phyloP scores from a whole-genome alignment of 2,113 vertebrate species.

The Trogon surrucura region DNA sequence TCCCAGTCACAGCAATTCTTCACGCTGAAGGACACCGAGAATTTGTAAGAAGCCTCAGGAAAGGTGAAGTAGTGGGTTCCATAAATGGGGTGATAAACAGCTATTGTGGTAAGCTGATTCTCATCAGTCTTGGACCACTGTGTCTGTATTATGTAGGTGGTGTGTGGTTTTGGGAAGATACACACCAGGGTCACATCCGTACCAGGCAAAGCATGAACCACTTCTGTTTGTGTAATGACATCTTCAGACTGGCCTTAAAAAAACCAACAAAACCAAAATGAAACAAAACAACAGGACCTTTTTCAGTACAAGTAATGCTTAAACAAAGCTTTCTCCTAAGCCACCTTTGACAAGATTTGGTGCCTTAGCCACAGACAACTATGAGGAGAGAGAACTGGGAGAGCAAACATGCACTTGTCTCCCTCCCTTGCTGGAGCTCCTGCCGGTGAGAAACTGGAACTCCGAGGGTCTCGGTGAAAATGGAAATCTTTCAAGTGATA shows the following conservation, averaged over 20 bases:
- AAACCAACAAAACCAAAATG: neutral
- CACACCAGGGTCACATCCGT: constrained; percentile 51
- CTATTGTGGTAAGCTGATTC: neutral
- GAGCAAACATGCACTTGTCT: accelerated
- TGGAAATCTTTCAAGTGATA: neutral
- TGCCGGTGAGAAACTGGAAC: neutral
- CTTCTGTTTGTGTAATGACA: neutral
- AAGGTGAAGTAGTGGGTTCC: constrained; percentile 13
- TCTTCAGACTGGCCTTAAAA: constrained; percentile 45
- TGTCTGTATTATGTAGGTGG: constrained; percentile 30
- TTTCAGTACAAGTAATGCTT: neutral
- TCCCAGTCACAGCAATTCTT: neutral
- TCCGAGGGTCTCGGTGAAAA: neutral
- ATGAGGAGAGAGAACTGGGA: neutral
- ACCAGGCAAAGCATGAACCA: constrained; percentile 20
- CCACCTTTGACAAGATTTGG: neutral
- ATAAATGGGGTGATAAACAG: constrained; percentile 36
- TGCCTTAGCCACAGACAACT: neutral
- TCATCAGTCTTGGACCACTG: constrained; percentile 65
- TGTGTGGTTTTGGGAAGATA: neutral
- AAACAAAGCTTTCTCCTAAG: neutral
- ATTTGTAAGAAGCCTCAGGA: neutral
- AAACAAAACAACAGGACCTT: neutral
- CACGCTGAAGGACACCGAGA: neutral
- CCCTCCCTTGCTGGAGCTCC: neutral